Evolutionary conservation across 2,113 vertebrate genomes (phyloP), one percentile per base, ranked within the genome.

Genomic region (Atractosteus spatula): DNA sequence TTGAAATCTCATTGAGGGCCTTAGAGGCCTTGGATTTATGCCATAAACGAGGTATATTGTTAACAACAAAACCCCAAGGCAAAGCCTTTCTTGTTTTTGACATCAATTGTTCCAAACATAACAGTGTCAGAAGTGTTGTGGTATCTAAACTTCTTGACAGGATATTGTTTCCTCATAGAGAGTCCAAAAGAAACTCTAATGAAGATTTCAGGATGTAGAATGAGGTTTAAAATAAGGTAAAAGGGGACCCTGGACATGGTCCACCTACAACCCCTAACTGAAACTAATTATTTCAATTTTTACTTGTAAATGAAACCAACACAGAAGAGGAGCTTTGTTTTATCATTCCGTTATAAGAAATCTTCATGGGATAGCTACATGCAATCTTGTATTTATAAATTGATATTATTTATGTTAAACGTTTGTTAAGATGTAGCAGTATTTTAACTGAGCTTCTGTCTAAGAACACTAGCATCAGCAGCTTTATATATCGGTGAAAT

Each of bases 11-110:
- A 72, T 42, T 64, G 17, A 47, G 61, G 70, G 44, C 62, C 69
- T 76, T 75, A 63, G 45, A 75, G 45, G 56, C 16, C 13, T 55
- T 41, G 16, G 45, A 72, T 59, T 71, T 72, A 70, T 63, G 14
- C 76, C 17, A 67, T 61, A 69, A 73, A 62, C 55, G 71, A 45
- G 12, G 8, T 17, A 7, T 67, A 47, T 63, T 75, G 41, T 82
- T 66, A 70, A 71, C 47, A 67, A 69, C 4, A 77, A 80, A 83
- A 71, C 7, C 66, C 65, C 7, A 29, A 81, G 65, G 70, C 57
- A 41, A 10, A 78, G 0, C 42, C 69, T 43, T 66, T 76, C 71
- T 47, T 0, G 47, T 0, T 75, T 75, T 69, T 70, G 57, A 71
- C 6, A 73, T 63, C 55, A 71, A 47, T 76, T 77, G 16, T 76